Evolutionary conservation across 2,797 vertebrate species (phyloP).

Genomic region (Orientallactaga sibirica): DNA sequence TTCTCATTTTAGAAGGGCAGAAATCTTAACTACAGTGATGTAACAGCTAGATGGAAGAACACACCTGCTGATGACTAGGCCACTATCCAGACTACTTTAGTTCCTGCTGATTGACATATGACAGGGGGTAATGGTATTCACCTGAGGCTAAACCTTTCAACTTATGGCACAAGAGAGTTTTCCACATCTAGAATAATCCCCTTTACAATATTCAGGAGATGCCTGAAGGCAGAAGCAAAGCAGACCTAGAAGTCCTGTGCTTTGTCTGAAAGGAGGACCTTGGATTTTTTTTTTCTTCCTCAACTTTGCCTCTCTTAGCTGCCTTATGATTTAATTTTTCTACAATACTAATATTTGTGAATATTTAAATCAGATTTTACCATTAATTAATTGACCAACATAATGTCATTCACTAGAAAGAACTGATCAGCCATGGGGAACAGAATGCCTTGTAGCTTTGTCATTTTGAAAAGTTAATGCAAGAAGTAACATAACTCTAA

Average conservation of each 20-base stretch:
- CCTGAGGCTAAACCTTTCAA: slow-evolving; percentile 63
- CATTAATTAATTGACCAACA: slow-evolving; percentile 77
- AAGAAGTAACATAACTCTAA: slow-evolving; percentile 73
- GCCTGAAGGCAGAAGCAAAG: slow-evolving; percentile 61
- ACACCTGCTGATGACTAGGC: slow-evolving; percentile 8
- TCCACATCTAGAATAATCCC: slow-evolving; percentile 55
- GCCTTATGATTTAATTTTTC: slow-evolving; percentile 64
- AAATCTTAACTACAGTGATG: slow-evolving; percentile 62
- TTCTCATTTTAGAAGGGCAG: slow-evolving; percentile 26
- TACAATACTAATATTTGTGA: slow-evolving; percentile 74
- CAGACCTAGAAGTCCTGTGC: slow-evolving; percentile 56
- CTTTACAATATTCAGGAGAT: slow-evolving; percentile 67
- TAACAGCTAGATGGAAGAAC: slow-evolving; percentile 11
- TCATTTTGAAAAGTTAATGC: slow-evolving; percentile 80
- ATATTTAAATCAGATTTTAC: slow-evolving; percentile 72
- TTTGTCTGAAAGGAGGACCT: slow-evolving; percentile 55
- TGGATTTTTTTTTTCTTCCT: slow-evolving; percentile 38
- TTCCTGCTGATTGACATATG: slow-evolving; percentile 18
- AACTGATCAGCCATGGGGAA: slow-evolving; percentile 74
- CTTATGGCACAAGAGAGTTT: slow-evolving; percentile 32
- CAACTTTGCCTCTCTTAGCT: slow-evolving; percentile 52
- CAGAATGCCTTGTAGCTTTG: slow-evolving; percentile 76
- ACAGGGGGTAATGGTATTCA: slow-evolving; percentile 58
- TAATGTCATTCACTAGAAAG: slow-evolving; percentile 72
- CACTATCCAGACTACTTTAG: slow-evolving; percentile 40